Conservation (phyloP, 2,113 vertebrate genomes). For the Pollachius pollachius region DNA sequence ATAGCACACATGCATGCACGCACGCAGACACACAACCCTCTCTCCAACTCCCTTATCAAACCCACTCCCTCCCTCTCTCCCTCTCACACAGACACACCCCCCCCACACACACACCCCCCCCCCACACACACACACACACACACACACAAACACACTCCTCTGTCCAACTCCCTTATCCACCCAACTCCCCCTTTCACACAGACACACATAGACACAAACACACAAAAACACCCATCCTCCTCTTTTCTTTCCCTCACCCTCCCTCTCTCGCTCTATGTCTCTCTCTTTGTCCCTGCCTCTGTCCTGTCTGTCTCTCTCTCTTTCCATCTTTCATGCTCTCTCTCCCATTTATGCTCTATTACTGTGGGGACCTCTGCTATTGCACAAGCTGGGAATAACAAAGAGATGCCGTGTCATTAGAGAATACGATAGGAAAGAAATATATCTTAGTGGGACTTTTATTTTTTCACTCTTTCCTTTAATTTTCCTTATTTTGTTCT, state of each 20-base stretch:
- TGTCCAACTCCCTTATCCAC: conserved; percentile 35
- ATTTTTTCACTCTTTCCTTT: conserved; percentile 24
- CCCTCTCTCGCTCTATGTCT: conserved; percentile 46
- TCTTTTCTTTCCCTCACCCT: conserved; percentile 41
- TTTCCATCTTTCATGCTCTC: conserved; percentile 50
- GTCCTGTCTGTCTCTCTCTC: conserved; percentile 44
- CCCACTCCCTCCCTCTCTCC: too few species aligned
- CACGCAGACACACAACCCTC: too few species aligned
- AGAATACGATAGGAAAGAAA: conserved; percentile 28
- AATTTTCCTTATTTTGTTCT: too few species aligned
- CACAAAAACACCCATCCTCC: not conserved
- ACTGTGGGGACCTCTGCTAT: conserved; percentile 66
- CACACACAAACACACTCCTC: not conserved
- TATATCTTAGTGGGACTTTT: conserved; percentile 18
- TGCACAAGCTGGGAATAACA: conserved; percentile 66
- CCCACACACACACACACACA: too few species aligned
- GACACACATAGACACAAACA: too few species aligned
- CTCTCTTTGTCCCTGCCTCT: not conserved
- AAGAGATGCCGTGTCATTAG: conserved; percentile 69
- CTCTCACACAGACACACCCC: too few species aligned
- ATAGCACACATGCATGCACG: too few species aligned
- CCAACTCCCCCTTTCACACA: conserved; percentile 45
- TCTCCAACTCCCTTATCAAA: too few species aligned
- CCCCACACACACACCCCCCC: too few species aligned
- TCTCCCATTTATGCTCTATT: conserved; percentile 71